These are phyloP conservation scores for Alexandromys fortis DNA, from an alignment of 2,113 vertebrate species.

Conservation along the genomic window DNA sequence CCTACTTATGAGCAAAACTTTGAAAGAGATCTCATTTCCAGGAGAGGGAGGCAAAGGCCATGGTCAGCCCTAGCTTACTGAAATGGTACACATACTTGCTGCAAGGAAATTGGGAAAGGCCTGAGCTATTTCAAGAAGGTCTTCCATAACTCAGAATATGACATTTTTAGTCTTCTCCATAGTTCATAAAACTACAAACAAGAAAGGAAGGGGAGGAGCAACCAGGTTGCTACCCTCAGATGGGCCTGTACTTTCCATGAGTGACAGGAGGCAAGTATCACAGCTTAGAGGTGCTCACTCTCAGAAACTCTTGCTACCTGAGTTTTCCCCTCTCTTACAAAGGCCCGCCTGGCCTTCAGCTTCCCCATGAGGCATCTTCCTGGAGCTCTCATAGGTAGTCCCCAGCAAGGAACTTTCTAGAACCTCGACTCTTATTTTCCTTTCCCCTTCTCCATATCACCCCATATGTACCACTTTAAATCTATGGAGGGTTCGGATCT, in stretches of 20 bases:
- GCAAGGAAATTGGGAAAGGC: neutral
- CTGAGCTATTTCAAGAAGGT: neutral
- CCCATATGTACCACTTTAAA: fast-evolving
- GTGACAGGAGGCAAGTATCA: constrained; percentile 91
- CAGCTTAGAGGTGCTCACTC: constrained; percentile 85
- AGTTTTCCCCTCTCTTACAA: neutral
- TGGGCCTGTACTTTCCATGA: constrained; percentile 85
- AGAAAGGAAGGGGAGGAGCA: neutral
- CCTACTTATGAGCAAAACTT: neutral
- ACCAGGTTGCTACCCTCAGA: neutral
- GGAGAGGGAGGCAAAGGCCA: neutral
- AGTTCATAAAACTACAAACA: neutral
- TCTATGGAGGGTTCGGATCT: neutral
- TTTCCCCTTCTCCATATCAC: neutral
- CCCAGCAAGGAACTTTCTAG: neutral
- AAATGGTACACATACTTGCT: neutral
- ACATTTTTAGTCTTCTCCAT: neutral
- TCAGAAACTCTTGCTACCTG: constrained; percentile 62
- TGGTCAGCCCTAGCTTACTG: neutral
- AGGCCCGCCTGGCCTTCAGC: too few species aligned
- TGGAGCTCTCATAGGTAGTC: neutral
- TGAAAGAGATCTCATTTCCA: neutral
- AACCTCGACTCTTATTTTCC: neutral
- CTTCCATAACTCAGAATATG: neutral
- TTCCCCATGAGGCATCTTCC: neutral